Base-by-base conservation (phyloP, 2,797 vertebrate species). In the Alosa sapidissima region DNA sequence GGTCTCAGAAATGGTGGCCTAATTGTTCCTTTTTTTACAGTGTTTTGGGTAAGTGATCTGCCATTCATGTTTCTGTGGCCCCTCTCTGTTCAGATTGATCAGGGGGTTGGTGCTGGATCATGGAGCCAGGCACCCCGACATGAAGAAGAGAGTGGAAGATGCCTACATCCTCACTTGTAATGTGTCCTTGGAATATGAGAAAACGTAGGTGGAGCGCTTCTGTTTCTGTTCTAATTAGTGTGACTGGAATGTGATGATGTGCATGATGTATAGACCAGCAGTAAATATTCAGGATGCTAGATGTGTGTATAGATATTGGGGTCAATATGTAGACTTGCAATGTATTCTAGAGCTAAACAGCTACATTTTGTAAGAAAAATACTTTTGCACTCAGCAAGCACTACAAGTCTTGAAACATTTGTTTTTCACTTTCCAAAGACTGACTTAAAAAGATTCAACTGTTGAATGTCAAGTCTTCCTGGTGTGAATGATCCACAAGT, bases 111-210 rank as follows among this genome's bases (percentile, higher is more conserved):
- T 99, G 87, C 90, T 99, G 95, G 98, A 99, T 90, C 98, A 99
- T 0, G 98, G 98, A 0, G 98, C 97, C 81, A 94, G 98, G 82
- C 98, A 99, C 91, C 98, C 98, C 51, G 98, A 99, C 92, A 99
- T 99, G 98, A 99, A 96, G 93, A 99, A 99, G 90, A 95, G 98
- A 84, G 96, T 99, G 82, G 98, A 99, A 91, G 96, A 99, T 55
- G 96, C 97, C 10, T 99, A 94, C 55, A 89, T 99, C 81, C 95
- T 99, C 82, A 99, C 97, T 0, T 99, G 98, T 91, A 99, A 99
- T 0, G 96, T 99, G 0, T 99, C 98, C 0, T 88, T 99, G 90
- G 98, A 99, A 87, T 99, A 99, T 48, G 98, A 99, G 90, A 99
- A 99, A 94, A 99, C 98, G 19, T 97, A 91, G 84, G 96, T 75